Percentiles rank a stretch among this genome's conserved stretches.
phyloP scores from a whole-genome alignment of 2,888 invertebrate species.

The Lumbricus terrestris region DNA sequence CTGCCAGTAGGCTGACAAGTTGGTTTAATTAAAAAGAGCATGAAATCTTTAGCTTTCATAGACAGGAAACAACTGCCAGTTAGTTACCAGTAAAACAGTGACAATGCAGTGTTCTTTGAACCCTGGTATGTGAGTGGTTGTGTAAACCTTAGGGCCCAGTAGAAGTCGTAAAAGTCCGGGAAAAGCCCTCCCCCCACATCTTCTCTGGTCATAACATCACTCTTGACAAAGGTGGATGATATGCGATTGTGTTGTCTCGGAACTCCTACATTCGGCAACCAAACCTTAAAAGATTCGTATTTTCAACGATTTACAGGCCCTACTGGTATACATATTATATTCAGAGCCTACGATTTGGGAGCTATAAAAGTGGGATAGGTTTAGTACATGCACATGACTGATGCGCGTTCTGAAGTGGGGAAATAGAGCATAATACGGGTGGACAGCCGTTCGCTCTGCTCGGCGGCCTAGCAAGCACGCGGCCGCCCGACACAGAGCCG shows the following conservation, averaged over 20 bases:
- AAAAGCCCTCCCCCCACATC: no score
- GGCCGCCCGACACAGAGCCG: no score
- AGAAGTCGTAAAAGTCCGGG: neutral
- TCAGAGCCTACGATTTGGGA: neutral
- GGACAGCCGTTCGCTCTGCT: neutral
- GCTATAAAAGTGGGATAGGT: neutral
- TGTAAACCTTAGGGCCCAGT: neutral
- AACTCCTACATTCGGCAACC: neutral
- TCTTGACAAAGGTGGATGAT: neutral
- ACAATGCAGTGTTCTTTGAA: neutral
- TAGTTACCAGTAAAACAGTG: neutral
- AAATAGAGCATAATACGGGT: neutral
- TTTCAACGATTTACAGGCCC: neutral
- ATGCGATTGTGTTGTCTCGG: neutral
- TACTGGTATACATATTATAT: no score
- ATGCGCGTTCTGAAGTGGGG: neutral
- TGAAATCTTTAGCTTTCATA: neutral
- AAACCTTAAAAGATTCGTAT: neutral
- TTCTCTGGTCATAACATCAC: neutral
- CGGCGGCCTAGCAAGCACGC: neutral
- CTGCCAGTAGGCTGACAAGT: neutral
- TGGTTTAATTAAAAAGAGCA: neutral
- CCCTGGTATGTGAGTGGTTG: neutral
- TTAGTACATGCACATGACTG: neutral
- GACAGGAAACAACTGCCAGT: no score